A percentile compares a stretch with the other conserved stretches of the same genome.
phyloP scores from a whole-genome alignment of 2,797 vertebrate species.

The Mallotus villosus region DNA sequence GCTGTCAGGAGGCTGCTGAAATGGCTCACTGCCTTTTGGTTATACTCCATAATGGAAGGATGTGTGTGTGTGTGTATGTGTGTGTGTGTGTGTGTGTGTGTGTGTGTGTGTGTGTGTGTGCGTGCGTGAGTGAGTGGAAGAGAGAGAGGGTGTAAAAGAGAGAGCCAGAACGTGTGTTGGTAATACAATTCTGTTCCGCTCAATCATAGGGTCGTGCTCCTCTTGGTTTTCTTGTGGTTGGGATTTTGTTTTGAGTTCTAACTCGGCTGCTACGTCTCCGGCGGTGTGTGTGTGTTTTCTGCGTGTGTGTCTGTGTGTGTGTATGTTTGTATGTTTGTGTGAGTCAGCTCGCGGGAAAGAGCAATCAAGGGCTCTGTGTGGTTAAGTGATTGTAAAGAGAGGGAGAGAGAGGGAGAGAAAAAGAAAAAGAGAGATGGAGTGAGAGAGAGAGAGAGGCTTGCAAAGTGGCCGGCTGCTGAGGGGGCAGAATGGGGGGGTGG shows the following conservation, averaged over 20 bases:
- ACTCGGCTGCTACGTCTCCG: constrained; percentile 59
- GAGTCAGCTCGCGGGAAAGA: constrained; percentile 49
- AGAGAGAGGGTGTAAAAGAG: neutral
- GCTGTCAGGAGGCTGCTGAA: constrained; percentile 65
- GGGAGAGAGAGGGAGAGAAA: constrained; percentile 35
- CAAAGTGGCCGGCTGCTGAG: constrained; percentile 67
- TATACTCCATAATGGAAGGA: constrained; percentile 56
- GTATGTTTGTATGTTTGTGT: neutral
- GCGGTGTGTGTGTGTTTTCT: neutral
- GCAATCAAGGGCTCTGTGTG: constrained; percentile 63
- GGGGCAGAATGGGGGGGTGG: constrained; percentile 55
- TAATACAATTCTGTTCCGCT: neutral
- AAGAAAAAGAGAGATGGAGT: constrained; percentile 6
- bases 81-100: constrained; percentile 48
- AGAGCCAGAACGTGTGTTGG: constrained; percentile 16
- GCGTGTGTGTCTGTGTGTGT: neutral
- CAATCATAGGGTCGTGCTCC: neutral
- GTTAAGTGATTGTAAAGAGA: constrained; percentile 58
- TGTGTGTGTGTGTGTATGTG: constrained; percentile 37
- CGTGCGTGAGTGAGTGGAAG: constrained; percentile 45
- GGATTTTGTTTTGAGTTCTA: constrained; percentile 63
- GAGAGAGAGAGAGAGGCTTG: constrained; percentile 29
- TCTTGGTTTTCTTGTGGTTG: constrained; percentile 59
- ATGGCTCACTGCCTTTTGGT: constrained; percentile 70
- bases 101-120: constrained; percentile 34